Evolutionary conservation across 2,797 vertebrate species (phyloP).

Genomic region (Sciurus carolinensis): DNA sequence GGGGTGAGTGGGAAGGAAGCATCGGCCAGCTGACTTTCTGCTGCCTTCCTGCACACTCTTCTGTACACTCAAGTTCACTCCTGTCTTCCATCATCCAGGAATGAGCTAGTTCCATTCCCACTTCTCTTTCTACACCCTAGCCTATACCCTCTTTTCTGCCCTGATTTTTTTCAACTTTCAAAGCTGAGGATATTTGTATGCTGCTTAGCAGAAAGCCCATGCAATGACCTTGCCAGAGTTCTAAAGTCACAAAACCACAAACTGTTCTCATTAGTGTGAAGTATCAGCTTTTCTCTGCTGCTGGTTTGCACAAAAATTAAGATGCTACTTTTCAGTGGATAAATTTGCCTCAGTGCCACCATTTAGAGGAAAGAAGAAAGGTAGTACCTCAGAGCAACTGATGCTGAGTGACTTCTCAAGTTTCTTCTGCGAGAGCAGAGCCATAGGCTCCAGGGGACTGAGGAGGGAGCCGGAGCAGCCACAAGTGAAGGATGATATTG

Average conservation of each 20-base stretch:
- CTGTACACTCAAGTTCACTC: constrained; percentile 1
- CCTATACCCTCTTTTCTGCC: constrained; percentile 44
- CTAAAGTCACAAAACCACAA: constrained; percentile 85
- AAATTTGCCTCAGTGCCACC: neutral
- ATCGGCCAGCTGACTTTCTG: constrained; percentile 69
- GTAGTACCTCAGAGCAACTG: neutral
- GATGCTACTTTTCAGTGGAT: neutral
- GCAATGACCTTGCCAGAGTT: constrained; percentile 85
- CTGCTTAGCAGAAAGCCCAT: constrained; percentile 57
- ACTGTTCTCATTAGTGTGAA: constrained; percentile 78
- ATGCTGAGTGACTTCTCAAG: neutral
- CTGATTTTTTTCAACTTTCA: constrained; percentile 81
- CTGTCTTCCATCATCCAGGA: constrained; percentile 85
- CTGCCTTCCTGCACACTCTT: neutral
- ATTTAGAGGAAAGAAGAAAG: neutral
- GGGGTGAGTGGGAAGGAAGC: constrained; percentile 83
- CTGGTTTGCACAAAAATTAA: constrained; percentile 41
- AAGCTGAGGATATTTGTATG: constrained; percentile 72
- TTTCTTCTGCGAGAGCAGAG: neutral
- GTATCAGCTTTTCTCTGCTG: constrained; percentile 70
- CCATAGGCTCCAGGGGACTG: neutral
- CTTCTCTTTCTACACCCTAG: constrained; percentile 53
- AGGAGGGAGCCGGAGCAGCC: fast-evolving
- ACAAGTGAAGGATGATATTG: neutral
- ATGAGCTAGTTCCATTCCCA: constrained; percentile 73